Evolutionary conservation across 2,113 vertebrate species (phyloP).

Genomic region (Plestiodon gilberti): DNA sequence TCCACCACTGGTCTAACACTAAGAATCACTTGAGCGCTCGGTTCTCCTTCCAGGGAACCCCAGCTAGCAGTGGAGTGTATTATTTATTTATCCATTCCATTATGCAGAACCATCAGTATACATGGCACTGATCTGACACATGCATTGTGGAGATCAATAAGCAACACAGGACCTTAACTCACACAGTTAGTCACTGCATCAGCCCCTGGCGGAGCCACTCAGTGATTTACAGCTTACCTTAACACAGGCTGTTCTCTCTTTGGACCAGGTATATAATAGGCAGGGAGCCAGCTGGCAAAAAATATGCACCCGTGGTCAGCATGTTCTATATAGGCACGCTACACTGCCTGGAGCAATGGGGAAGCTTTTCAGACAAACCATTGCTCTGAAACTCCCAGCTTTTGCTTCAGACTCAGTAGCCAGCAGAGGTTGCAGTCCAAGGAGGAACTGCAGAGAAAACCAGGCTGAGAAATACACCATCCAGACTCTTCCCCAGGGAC

Average conservation of each 20-base stretch:
- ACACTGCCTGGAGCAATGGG: background rate
- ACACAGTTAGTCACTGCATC: background rate
- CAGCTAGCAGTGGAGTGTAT: background rate
- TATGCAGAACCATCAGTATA: no score
- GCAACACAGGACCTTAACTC: background rate
- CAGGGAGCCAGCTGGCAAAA: background rate
- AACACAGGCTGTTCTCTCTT: background rate
- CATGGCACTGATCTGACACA: no score
- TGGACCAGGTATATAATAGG: background rate
- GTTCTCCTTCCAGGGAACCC: background rate
- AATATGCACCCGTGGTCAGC: background rate
- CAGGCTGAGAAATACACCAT: background rate
- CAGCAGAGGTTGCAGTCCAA: background rate
- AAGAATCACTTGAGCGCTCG: background rate
- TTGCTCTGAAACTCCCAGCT: background rate
- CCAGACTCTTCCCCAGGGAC: background rate
- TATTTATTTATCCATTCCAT: background rate
- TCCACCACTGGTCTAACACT: background rate
- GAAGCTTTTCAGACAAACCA: background rate
- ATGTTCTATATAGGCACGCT: background rate
- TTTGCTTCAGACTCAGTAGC: background rate
- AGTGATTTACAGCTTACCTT: background rate
- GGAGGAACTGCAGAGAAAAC: background rate
- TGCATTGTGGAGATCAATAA: background rate
- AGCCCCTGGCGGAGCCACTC: background rate